phyloP scores from a whole-genome alignment of 1,140 invertebrate genomes.

The Sycophaga agraensis region DNA sequence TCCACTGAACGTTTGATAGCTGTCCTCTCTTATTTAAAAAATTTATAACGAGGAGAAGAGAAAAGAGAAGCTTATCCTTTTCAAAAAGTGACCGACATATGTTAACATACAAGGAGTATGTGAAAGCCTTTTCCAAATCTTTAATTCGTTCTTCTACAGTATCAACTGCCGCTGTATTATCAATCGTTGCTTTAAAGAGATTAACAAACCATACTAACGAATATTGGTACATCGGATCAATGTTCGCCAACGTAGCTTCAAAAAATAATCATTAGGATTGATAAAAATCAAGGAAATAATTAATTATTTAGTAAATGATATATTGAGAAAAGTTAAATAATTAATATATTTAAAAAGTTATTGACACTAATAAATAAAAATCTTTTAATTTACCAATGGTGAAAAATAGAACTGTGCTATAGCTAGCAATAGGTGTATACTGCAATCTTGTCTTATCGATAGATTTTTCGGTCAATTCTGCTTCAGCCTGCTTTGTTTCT shows the following conservation, averaged over 20 bases:
- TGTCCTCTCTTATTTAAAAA: slow-evolving; percentile 75
- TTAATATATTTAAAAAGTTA: too few relatives aligned
- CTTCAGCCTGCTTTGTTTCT: slow-evolving; percentile 83
- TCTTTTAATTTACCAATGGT: slow-evolving; percentile 71
- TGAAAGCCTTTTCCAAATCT: slow-evolving; percentile 80
- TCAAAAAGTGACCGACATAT: slow-evolving; percentile 94
- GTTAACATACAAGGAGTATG: slow-evolving; percentile 87
- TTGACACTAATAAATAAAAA: too few relatives aligned
- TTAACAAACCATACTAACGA: slow-evolving; percentile 93
- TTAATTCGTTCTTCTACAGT: slow-evolving; percentile 72
- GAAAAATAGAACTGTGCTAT: slow-evolving; percentile 91
- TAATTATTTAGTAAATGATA: too few relatives aligned
- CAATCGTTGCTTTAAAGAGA: slow-evolving; percentile 83
- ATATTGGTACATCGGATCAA: slow-evolving; percentile 98
- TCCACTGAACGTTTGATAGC: slow-evolving; percentile 76
- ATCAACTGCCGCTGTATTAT: slow-evolving; percentile 87
- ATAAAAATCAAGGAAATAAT: too few relatives aligned
- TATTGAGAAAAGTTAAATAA: too few relatives aligned
- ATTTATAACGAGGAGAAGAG: slow-evolving; percentile 82
- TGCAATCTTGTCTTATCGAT: slow-evolving; percentile 82
- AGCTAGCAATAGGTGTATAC: slow-evolving; percentile 85
- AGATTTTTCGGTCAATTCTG: slow-evolving; percentile 83
- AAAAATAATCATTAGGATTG: too few relatives aligned
- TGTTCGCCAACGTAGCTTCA: slow-evolving; percentile 80
- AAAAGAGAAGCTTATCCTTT: slow-evolving; percentile 92